Evolutionary conservation across 2,113 vertebrate genomes (phyloP).

Genomic region (Cariama cristata): DNA sequence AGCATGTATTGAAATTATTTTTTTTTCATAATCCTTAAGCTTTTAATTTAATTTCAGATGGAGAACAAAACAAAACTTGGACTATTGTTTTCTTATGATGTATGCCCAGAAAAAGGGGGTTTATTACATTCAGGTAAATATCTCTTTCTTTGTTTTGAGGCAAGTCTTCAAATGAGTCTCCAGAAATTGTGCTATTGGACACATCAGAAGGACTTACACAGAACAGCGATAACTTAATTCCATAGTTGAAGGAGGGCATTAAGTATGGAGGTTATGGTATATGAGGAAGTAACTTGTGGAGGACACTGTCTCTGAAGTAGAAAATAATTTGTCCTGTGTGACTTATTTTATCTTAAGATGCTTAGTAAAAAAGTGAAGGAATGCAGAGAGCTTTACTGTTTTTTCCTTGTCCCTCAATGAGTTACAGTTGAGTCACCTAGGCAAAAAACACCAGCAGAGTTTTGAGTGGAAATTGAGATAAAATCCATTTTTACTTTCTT

Average conservation of each 20-base stretch:
- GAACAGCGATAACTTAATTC: background rate
- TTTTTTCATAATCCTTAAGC: background rate
- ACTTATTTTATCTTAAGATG: background rate
- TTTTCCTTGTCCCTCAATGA: background rate
- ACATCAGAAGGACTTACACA: background rate
- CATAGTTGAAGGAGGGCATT: background rate
- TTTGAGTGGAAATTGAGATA: background rate
- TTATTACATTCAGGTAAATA: slow-evolving; percentile 95
- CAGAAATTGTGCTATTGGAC: background rate
- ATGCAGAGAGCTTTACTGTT: background rate
- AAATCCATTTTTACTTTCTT: background rate
- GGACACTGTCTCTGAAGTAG: background rate
- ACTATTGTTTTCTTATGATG: slow-evolving; percentile 99
- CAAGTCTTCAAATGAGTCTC: background rate
- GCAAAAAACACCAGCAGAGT: background rate
- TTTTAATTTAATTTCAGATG: slow-evolving; percentile 83
- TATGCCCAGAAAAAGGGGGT: slow-evolving; percentile 94
- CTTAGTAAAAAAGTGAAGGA: background rate
- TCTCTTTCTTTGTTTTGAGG: background rate
- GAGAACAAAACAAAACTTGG: slow-evolving; percentile 97
- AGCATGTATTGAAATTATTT: background rate
- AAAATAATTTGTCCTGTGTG: background rate
- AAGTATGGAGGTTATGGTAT: background rate
- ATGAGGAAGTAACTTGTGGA: background rate
- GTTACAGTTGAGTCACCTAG: background rate